Evolutionary conservation across 2,888 invertebrate genomes (phyloP).

Genomic region (Tinea trinotella): DNA sequence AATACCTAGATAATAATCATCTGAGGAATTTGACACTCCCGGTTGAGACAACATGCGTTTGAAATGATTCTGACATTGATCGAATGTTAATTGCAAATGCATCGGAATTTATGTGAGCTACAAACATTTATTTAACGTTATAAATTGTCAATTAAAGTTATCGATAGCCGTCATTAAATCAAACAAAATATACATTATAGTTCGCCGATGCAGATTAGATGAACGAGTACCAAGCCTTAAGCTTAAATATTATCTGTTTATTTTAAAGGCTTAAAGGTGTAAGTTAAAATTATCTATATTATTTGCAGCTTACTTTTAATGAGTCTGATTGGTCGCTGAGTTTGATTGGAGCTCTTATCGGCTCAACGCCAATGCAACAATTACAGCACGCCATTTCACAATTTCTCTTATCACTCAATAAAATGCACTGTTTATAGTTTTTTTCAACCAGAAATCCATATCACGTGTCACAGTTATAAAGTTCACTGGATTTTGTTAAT

Average conservation of each 20-base stretch:
- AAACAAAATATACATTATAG: background rate
- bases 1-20: background rate
- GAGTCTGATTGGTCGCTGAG: constrained; percentile 80
- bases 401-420: constrained; percentile 38
- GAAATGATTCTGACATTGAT: background rate
- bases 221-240: background rate
- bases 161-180: constrained; percentile 3
- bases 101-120: background rate
- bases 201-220: background rate
- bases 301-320: constrained; percentile 77
- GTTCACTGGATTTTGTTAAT: background rate
- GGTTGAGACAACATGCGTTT: background rate
- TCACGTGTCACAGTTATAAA: constrained; percentile 14
- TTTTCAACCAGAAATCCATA: background rate
- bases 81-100: background rate
- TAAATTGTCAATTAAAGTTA: background rate
- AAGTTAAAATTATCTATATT: background rate
- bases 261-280: too few relatives aligned
- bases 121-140: background rate
- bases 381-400: constrained; percentile 74
- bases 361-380: constrained; percentile 77
- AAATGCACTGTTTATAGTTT: constrained; percentile 36
- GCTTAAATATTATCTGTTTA: too few relatives aligned
- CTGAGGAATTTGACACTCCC: background rate
- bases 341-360: constrained; percentile 84